Conservation (phyloP, 2,888 invertebrate genomes). For the Cactoblastis cactorum region DNA sequence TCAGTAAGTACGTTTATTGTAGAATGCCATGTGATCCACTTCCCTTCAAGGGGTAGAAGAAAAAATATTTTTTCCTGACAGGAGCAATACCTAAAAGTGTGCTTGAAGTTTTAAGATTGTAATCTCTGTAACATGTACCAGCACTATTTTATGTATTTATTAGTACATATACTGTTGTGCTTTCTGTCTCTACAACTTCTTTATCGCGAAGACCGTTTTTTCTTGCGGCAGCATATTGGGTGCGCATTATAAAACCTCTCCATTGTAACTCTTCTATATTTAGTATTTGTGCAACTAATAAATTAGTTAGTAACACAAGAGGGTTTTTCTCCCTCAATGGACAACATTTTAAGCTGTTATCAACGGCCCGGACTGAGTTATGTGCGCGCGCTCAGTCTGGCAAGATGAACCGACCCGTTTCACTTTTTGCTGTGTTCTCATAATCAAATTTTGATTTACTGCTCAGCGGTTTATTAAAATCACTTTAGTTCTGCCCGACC, state of each 20-base stretch:
- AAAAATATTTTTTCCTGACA: too few relatives aligned
- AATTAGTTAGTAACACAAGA: constrained; percentile 50
- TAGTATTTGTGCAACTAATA: constrained; percentile 56
- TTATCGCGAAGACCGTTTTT: constrained; percentile 39
- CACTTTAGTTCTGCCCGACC: constrained; percentile 43
- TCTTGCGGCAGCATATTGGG: constrained; percentile 39
- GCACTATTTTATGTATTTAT: too few relatives aligned
- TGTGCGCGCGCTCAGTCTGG: constrained; percentile 25
- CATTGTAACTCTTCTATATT: constrained; percentile 66
- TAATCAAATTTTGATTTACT: constrained; percentile 72
- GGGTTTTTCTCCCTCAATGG: constrained; percentile 41
- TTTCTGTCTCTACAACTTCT: constrained; percentile 15
- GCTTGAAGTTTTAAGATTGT: too few relatives aligned
- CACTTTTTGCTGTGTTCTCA: constrained; percentile 53
- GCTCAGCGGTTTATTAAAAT: constrained; percentile 50
- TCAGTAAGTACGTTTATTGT: too few relatives aligned
- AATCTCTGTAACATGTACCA: too few relatives aligned
- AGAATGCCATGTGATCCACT: too few relatives aligned
- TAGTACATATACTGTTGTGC: neutral
- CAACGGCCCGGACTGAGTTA: constrained; percentile 53
- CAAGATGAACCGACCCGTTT: constrained; percentile 23
- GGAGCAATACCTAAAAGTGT: too few relatives aligned
- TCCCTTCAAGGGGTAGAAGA: too few relatives aligned
- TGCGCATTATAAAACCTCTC: constrained; percentile 46
- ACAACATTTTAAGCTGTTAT: constrained; percentile 57